Base-by-base conservation (phyloP, 37 sponge, comb jelly and placozoan species). In the Axinella damicornis region DNA sequence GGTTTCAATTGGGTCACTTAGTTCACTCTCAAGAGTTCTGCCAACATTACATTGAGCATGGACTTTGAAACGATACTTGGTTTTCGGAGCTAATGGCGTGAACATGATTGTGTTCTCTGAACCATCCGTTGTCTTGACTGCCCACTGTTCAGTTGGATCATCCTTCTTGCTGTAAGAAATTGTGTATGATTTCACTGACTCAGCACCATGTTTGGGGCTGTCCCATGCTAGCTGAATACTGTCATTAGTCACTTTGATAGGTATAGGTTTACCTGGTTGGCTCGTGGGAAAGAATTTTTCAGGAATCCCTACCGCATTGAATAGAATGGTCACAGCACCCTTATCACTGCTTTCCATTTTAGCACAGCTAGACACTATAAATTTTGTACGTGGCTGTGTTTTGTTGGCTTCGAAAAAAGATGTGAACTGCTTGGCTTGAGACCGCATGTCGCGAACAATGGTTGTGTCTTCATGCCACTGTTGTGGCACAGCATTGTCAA, bases 1-100 rank as follows among this genome's bases (percentile, higher is more conserved):
- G n/a, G 46, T 46, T 9, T 46, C 9, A 4, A 46, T 46, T 46
- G 6, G 46, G 6, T 46, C 9, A 46, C 46, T 46, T 9, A 46
- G 6, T 77, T 58, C 4, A 34, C 78, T 79, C 2, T 79, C 4
- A 5, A 25, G 17, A 35, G 68, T 66, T 5, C 1, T 16, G 65
- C 80, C 80, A 63, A 25, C 24, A 17, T 30, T n/a, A 41, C 68
- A 79, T n/a, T 62, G 65, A 78, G 79, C 79, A 36, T 37, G 79
- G 6, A 79, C 80, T 9, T 67, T 79, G 34, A 65, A 27, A 5
- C 13, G 9, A n/a, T 79, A 79, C 16, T 4, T 11, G 14, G 52
- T 79, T 1, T 79, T 52, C 22, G 80, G 53, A 2, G 18, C 68
- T 36, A 79, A 79, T 34, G 25, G 39, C 12, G 4, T 60, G 19